These are phyloP conservation scores for Acholoe squamosa DNA, from an alignment of 2,888 invertebrate genomes.

Conservation along the genomic window DNA sequence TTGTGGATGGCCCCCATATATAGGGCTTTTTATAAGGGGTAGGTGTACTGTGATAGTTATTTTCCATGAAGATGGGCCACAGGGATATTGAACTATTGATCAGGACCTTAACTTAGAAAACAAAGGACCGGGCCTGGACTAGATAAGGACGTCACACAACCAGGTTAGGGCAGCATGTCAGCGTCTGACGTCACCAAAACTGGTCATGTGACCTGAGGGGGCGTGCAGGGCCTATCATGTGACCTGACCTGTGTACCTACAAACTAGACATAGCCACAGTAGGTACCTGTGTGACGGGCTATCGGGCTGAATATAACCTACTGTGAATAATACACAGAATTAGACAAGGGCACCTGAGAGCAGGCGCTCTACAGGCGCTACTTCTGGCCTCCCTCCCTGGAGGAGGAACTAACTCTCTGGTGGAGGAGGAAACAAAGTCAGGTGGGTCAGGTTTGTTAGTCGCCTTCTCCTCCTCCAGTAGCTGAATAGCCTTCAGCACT, in stretches of 20 bases:
- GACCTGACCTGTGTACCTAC: background rate
- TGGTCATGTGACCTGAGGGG: conserved; percentile 3
- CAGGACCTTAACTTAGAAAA: background rate
- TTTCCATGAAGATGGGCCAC: no score
- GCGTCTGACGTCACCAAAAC: background rate
- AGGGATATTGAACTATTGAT: no score
- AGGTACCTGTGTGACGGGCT: background rate
- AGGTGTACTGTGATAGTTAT: no score
- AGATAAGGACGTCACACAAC: conserved; percentile 3
- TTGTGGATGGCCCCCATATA: no score
- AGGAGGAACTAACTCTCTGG: background rate
- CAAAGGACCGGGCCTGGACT: background rate
- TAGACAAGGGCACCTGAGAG: background rate
- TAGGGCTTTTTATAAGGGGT: no score
- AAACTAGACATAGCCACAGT: background rate
- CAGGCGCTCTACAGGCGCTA: background rate
- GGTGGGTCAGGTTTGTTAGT: background rate
- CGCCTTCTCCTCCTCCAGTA: background rate
- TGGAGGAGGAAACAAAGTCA: background rate
- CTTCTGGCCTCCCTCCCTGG: background rate
- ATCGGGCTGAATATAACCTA: background rate
- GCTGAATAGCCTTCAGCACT: no score
- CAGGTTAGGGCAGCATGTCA: background rate
- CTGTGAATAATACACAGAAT: background rate
- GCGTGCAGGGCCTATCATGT: background rate